Base-by-base conservation (phyloP, 2,797 vertebrate species). In the Urophycis tenuis region DNA sequence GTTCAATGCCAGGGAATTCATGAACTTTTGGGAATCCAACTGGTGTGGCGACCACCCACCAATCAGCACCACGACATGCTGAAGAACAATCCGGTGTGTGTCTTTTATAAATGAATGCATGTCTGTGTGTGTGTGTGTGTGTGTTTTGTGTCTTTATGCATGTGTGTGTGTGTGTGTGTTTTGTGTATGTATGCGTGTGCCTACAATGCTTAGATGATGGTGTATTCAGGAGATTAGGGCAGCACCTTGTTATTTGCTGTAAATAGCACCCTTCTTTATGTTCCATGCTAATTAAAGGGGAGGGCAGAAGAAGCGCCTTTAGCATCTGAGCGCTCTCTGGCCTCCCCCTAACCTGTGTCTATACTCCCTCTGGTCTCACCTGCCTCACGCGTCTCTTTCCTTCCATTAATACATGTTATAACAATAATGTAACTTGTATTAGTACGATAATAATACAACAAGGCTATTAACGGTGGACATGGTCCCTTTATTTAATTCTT, bases 211-310 rank as follows among this genome's bases (percentile, higher is more conserved):
- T 72, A 79, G 72, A 81, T 85, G 75, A 84, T 78, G 25, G 78
- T 78, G 81, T 71, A 75, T 85, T 85, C 60, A 70, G 60, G 77
- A 83, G 86, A 89, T 87, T 84, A 85, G 41, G 74, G 79, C 69
- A 74, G 60, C 71, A 84, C 85, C 88, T 76, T 87, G 86, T 88
- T 81, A 89, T 90, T 90, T 87, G 79, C 85, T 77, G 77, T 75
- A 88, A 89, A 87, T 85, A 82, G 75, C 85, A 81, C 80, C 83
- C 84, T 84, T 84, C 79, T 78, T 70, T 81, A 79, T 75, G 45
- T 72, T 75, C 77, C 45, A 14, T 72, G 45, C 77, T 89, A 81
- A 91, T 91, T 86, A 89, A 88, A 91, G 75, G 31, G 73, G 81
- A 84, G 83, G 75, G 73, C 22, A 73, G 81, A 34, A 79, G 84